Percentiles rank a stretch among this genome's conserved stretches.
Evolutionary conservation across 2,888 invertebrate species (phyloP).

Genomic region (Disparrhopalites patrizii): DNA sequence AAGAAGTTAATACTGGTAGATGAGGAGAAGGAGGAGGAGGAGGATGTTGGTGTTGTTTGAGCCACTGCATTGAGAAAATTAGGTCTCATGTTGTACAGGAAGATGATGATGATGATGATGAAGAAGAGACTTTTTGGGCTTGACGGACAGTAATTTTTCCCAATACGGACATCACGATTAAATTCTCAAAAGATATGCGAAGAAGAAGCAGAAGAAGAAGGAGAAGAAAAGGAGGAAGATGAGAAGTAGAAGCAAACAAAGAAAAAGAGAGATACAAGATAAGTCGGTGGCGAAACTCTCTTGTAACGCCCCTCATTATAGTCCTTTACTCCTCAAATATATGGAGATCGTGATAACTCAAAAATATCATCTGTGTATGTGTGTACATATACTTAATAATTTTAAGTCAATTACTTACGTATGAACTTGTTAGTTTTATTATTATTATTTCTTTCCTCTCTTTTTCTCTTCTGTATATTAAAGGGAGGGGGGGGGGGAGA

Average conservation of each 20-base stretch:
- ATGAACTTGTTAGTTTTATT: slow-evolving; percentile 20
- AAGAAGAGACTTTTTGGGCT: slow-evolving; percentile 20
- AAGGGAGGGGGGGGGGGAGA: background rate
- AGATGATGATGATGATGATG: no score
- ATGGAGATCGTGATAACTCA: slow-evolving; percentile 43
- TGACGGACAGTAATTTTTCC: slow-evolving; percentile 38
- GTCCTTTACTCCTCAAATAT: slow-evolving; percentile 36
- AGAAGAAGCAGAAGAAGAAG: no score
- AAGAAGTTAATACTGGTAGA: no score
- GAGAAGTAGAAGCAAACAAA: slow-evolving; percentile 38
- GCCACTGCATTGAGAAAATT: slow-evolving; percentile 33
- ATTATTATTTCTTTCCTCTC: no score
- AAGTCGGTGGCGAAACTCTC: slow-evolving; percentile 36
- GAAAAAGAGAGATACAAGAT: slow-evolving; percentile 36
- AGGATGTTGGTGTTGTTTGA: no score
- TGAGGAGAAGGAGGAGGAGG: background rate
- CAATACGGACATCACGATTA: slow-evolving; percentile 42
- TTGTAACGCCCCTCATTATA: slow-evolving; percentile 46
- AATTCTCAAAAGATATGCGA: slow-evolving; percentile 33
- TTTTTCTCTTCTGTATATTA: no score
- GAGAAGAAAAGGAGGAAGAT: no score
- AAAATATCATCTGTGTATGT: slow-evolving; percentile 34
- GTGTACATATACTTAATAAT: slow-evolving; percentile 25
- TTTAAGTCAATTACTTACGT: slow-evolving; percentile 25
- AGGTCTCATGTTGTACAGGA: slow-evolving; percentile 35